Percentiles rank a stretch among this genome's conserved stretches.
phyloP scores from a whole-genome alignment of 2,113 vertebrate genomes.

The Pogonocichla stellata region DNA sequence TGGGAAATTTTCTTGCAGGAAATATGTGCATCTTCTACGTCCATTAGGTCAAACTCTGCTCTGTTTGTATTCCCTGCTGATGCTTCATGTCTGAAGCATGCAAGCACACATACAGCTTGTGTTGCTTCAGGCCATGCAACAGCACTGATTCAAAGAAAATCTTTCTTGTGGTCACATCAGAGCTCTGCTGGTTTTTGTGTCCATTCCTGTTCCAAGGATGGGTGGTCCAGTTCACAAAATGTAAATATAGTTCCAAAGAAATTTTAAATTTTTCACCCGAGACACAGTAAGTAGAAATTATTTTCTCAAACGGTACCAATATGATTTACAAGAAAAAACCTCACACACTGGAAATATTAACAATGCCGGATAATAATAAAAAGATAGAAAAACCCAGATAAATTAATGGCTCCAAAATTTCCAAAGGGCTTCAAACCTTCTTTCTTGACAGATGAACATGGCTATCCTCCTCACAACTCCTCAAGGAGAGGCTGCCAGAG shows the following conservation, averaged over 20 bases:
- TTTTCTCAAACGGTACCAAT: background rate
- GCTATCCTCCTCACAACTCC: background rate
- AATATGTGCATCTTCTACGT: background rate
- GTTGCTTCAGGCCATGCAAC: background rate
- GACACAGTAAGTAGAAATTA: background rate
- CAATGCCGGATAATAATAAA: background rate
- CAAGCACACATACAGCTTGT: background rate
- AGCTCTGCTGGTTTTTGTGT: background rate
- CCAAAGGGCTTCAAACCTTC: background rate
- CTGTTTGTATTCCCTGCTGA: background rate
- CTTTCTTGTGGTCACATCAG: background rate
- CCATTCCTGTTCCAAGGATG: background rate
- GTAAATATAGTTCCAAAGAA: background rate
- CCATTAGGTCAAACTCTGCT: background rate
- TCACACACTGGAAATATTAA: background rate
- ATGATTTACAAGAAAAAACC: background rate
- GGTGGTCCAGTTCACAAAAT: background rate
- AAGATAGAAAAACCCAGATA: rapidly evolving
- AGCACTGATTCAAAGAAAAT: background rate
- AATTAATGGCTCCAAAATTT: background rate
- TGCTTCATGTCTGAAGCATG: background rate
- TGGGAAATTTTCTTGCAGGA: background rate
- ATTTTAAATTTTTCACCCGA: background rate
- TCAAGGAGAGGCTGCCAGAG: background rate
- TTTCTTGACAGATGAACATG: background rate